Base-by-base conservation (phyloP, 2,888 invertebrate species). In the Rhagium mordax region DNA sequence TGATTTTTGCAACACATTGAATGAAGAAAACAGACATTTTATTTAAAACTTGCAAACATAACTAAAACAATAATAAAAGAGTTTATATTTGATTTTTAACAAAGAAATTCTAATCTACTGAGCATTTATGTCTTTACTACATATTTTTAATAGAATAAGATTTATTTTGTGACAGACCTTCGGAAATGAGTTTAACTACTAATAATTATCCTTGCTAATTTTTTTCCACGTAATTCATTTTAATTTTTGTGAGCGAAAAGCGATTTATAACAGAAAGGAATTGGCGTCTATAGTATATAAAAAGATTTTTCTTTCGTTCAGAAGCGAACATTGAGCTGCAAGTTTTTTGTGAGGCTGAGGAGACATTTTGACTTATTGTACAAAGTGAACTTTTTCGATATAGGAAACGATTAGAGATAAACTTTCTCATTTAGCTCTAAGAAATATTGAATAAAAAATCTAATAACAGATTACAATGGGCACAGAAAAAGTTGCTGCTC, bases 321-420 rank as follows among this genome's bases (percentile, higher is more conserved):
- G 51, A 74, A 72, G 68, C 71, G 68, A 61, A 53, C 51, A 29
- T 61, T 13, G 66, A 74, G 74, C 66, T 66, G 62, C 78, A 74
- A 64, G 51, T 71, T 77, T 78, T 77, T 77, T 76, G 74, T 74
- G 48, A 69, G 53, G 57, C 75, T 71, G 75, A 74, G 75, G 74
- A 74, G 75, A 72, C 76, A 21, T 53, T 21, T 53, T 53, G 77
- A 78, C 77, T 78, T 79, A 77, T 78, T 78, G 79, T 79, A 70
- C 72, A 71, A 71, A 55, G 71, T 71, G 72, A 74, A 73, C 71
- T 73, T 76, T 72, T 76, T 72, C 75, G 53, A 15, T 65, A 55
- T 66, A 64, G 65, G 70, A 69, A 70, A 70, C 70, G 72, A 69
- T 72, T 70, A 72, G 70, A 72, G 72, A 70, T 72, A 72, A 72